Base-by-base conservation (phyloP, 2,113 vertebrate species). In the Oncorhynchus gorbuscha region DNA sequence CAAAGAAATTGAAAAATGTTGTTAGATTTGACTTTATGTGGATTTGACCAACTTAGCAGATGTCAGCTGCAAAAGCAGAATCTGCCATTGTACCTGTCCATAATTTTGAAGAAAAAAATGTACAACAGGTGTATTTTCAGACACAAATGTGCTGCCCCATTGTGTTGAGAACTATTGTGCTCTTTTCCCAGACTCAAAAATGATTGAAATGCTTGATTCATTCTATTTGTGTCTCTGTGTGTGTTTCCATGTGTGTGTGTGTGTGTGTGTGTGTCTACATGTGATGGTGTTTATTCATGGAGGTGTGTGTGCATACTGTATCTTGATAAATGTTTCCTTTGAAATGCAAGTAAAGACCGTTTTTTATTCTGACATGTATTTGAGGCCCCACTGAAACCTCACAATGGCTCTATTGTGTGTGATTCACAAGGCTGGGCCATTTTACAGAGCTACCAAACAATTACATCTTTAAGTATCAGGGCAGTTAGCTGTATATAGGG, bases 81-180 rank as follows among this genome's bases (percentile, higher is more conserved):
- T 45, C 39, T 3, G 83, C 86, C 85, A 88, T 74, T 24, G 87
- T 68, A 78, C 79, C 75, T 83, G 89, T 84, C 89, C 81, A 87
- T 85, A 90, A 90, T 75, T 85, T 81, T 66, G 24, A 79, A 84
- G 75, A 88, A 81, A 77, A 32, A 67, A 71, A 71, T 75, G 71
- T 83, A 85, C 83, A 83, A 82, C 87, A 83, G 39, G 75, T 80
- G 86, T 84, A 85, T 90, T 91, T 89, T 89, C 84, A 80, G 70
- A 84, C 84, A 89, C 80, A 91, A 92, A 91, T 88, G 85, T 87
- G 82, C 85, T 45, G 12, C 39, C 39, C 87, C 79, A 89, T 91
- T 92, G 90, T n/a, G 73, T 69, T 24, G 30, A 80, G 79, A 79
- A 85, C 81, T 79, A 90, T 90, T 90, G 89, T 89, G 79, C 77